A percentile compares a stretch with the other conserved stretches of the same genome.
phyloP scores from a whole-genome alignment of 2,888 invertebrate species.

The Galerucella pusilla region DNA sequence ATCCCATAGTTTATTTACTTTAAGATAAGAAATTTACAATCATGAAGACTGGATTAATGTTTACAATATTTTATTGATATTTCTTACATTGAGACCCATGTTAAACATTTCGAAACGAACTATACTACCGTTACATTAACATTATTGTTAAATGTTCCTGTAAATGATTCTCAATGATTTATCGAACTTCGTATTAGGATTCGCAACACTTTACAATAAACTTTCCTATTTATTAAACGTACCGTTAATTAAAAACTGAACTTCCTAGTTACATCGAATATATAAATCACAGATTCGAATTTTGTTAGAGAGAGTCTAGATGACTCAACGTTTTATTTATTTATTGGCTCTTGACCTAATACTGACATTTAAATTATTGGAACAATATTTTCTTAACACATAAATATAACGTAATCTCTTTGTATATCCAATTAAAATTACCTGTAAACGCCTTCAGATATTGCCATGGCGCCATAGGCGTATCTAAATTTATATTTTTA shows the following conservation, averaged over 20 bases:
- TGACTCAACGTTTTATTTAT: slow-evolving; percentile 13
- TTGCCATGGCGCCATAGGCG: slow-evolving; percentile 2
- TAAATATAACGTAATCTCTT: slow-evolving; percentile 14
- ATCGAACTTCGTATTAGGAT: background rate
- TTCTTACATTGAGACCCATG: too few relatives aligned
- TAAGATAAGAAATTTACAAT: too few relatives aligned
- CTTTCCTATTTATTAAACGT: background rate
- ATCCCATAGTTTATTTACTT: too few relatives aligned
- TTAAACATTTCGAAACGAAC: too few relatives aligned
- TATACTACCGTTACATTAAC: too few relatives aligned
- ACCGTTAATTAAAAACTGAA: background rate
- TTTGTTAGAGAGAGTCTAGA: background rate
- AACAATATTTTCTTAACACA: slow-evolving; percentile 18
- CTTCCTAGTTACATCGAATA: background rate
- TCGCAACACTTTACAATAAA: background rate
- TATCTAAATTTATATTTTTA: background rate
- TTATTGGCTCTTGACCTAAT: slow-evolving; percentile 20
- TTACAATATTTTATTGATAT: too few relatives aligned
- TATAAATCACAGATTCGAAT: slow-evolving; percentile 21
- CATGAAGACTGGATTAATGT: too few relatives aligned
- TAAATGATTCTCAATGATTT: background rate
- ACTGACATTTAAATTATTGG: slow-evolving; percentile 11
- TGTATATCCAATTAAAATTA: slow-evolving; percentile 2
- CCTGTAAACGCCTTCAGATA: slow-evolving; percentile 5
- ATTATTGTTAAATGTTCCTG: too few relatives aligned